Conservation (phyloP, 2,113 vertebrate genomes). For the Vireo altiloquus region DNA sequence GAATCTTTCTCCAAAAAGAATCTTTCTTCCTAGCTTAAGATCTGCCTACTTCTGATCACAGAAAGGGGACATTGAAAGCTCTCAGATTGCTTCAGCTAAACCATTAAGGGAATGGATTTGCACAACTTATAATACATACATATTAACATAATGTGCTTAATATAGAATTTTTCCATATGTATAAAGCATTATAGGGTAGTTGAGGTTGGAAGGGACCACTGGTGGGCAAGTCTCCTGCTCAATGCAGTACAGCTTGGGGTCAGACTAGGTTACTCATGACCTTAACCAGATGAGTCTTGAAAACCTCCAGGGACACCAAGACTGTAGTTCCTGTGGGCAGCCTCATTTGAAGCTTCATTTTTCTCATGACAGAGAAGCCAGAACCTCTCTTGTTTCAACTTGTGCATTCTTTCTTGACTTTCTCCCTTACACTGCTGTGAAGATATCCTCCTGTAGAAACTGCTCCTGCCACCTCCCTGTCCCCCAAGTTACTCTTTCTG, state of each 20-base stretch:
- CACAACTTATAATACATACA: background rate
- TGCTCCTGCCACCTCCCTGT: fast-evolving
- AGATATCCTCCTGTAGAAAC: background rate
- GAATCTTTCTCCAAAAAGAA: background rate
- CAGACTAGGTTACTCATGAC: background rate
- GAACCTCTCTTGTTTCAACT: background rate
- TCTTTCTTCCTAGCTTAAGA: background rate
- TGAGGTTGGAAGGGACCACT: background rate
- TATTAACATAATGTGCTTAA: background rate
- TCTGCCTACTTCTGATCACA: background rate
- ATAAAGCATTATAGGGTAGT: background rate
- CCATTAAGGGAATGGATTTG: background rate
- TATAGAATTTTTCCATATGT: background rate
- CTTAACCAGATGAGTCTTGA: background rate
- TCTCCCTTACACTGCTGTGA: background rate
- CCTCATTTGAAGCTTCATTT: background rate
- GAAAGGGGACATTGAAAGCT: background rate
- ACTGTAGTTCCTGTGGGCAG: background rate
- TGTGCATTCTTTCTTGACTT: background rate
- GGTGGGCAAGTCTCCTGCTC: background rate
- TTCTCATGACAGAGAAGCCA: background rate
- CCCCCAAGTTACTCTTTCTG: background rate
- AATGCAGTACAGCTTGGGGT: background rate
- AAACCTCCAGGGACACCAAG: background rate
- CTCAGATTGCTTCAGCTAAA: background rate